These are phyloP conservation scores for Notospermus geniculatus DNA, from an alignment of 1,140 invertebrate genomes.

Conservation along the genomic window DNA sequence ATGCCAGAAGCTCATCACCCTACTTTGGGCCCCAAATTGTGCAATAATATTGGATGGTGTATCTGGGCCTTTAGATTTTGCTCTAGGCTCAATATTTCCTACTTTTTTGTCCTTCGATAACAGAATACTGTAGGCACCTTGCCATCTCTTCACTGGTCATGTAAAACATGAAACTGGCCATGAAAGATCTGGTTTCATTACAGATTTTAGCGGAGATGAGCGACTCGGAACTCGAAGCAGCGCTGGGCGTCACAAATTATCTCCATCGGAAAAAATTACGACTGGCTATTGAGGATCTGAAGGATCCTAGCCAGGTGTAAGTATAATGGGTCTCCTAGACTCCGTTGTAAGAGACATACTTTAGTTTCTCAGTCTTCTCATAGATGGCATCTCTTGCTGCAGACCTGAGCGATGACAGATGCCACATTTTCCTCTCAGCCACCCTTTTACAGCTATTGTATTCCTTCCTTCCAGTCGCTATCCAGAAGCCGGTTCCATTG, in stretches of 20 bases:
- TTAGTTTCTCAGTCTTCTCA: too few species aligned
- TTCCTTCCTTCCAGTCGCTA: conserved; percentile 68
- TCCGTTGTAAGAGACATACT: too few species aligned
- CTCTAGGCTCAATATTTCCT: too few species aligned
- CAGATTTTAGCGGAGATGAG: conserved; percentile 84
- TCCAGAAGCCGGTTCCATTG: conserved; percentile 79
- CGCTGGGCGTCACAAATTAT: conserved; percentile 81
- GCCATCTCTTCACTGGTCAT: background rate
- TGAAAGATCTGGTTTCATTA: conserved; percentile 21
- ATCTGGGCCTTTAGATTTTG: too few species aligned
- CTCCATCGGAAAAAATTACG: conserved; percentile 89
- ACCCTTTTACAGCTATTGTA: background rate
- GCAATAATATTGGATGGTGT: too few species aligned
- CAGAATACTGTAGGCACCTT: too few species aligned
- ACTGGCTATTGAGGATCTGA: conserved; percentile 89
- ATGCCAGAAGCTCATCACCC: too few species aligned
- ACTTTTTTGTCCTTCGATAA: too few species aligned
- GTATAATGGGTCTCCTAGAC: background rate
- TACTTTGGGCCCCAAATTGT: too few species aligned
- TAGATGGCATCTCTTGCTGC: too few species aligned
- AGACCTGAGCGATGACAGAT: too few species aligned
- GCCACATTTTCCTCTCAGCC: too few species aligned
- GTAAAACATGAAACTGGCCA: background rate
- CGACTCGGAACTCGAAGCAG: conserved; percentile 82
- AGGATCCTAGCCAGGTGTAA: conserved; percentile 68